Evolutionary conservation across 35 echinoderm and acorn worm species (phyloP), one percentile per base, ranked within the genome.

Genomic region (Chiridota heheva): DNA sequence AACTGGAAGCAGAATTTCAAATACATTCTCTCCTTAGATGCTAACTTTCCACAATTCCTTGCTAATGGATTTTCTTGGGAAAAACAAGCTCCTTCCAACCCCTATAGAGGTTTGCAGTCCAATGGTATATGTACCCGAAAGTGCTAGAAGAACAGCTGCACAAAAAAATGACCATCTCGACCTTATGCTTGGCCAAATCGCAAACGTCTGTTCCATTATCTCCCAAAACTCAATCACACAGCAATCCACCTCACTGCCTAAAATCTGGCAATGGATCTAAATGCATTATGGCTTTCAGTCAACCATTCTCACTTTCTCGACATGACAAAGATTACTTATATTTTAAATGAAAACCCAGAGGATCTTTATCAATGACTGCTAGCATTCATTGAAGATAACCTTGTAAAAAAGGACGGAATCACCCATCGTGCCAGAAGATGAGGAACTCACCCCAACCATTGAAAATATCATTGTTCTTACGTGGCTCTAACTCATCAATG

Each of bases 1-100:
- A 33, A 36, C 28, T 81, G 77, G 77, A 53, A 58, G 40, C 3
- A 81, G 7, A 81, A 81, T 34, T 29, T 81, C 1, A 40, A 18
- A 40, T 91, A 86, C 63, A 86, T 76, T 5, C 55, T 91, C 47
- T 85, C 69, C 15, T 44, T 87, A 25, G 83, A 91, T 76, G 37
- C 48, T 32, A 85, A 67, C 45, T 91, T 91, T 73, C 46, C 89
- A 6, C 70, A 58, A 17, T 91, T 86, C 43, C 63, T 91, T 12
- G 53, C 43, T 2, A 63, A 82, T 16, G 44, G 22, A 20, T 75
- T 75, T 53, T 42, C 15, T 55, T 91, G 89, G 89, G 38, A 22
- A 37, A 91, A 81, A 56, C 71, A 86, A 59, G 22, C 63, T 22
- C 77, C 68, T 47, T 3, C 89, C 7, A 31, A 39, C 40, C 88